Evolutionary conservation across 1,140 invertebrate genomes (phyloP), one percentile per base, ranked within the genome.

Genomic region (Diploscapter pachys): DNA sequence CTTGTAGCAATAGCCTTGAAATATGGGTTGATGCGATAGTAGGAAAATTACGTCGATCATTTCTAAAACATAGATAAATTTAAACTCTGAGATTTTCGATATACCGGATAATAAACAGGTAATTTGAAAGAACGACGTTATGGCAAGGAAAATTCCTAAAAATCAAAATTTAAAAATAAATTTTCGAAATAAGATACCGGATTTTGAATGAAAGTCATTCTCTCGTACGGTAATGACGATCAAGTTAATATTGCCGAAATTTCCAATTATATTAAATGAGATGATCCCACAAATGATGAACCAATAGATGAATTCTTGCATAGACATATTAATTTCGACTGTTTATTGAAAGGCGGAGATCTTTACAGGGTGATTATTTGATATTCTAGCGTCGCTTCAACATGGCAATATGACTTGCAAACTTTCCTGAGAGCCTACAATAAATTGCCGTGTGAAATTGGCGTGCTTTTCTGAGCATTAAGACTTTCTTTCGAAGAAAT

Each of bases 171-270:
- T 9, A 2, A 59, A 9, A 9, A 59, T 3, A 5, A 31, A 0
- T 8, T 55, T 67, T 53, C 0, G 0, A 53, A 53, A 8, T 0
- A 59, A 59, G 52, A 70, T 50, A 70, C 68, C 59, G 5, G 68
- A 70, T 13, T 70, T 70, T 0, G 68, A 70, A 13, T 61, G 59
- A 49, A 70, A 11, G 5, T 61, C 52, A 3, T 49, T 49, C 6
- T 61, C 62, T 8, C 49, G 52, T 50, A 59, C 68, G 49, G 68
- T 70, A 0, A 70, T n/a, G 6, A 59, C 3, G 13, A 70, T 70
- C 6, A 70, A 70, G 11, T 70, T 70, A 4, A 61, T 3, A 61
- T 70, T 70, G 3, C 68, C 68, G 63, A 70, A 70, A 4, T 61
- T 6, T 70, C 68, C 68, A 6, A 70, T 51, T 52, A 61, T 61